Evolutionary conservation across 2,113 vertebrate species (phyloP).

Genomic region (Percopsis transmontana): DNA sequence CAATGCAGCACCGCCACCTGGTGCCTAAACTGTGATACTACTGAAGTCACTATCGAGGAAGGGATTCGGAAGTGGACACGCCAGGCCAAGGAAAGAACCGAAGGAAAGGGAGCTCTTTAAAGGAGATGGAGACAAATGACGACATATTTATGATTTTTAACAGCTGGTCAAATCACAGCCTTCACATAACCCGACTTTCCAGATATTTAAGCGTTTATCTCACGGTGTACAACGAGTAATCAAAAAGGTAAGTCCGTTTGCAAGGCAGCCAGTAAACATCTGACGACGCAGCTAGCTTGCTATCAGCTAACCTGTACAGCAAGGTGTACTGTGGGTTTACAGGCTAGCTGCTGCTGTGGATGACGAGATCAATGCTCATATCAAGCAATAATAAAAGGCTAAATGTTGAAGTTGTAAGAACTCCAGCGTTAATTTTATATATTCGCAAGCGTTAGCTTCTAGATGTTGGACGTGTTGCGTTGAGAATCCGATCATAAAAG

Average conservation of each 20-base stretch:
- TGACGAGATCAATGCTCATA: neutral
- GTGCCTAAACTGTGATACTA: neutral
- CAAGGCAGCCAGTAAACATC: slow-evolving; percentile 19
- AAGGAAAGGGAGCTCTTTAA: slow-evolving; percentile 39
- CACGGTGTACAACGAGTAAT: neutral
- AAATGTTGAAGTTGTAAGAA: neutral
- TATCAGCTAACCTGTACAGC: slow-evolving; percentile 44
- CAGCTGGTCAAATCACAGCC: neutral
- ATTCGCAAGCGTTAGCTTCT: neutral
- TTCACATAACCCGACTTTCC: neutral
- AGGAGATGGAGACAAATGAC: slow-evolving; percentile 30
- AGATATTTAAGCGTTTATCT: neutral
- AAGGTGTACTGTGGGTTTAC: slow-evolving; percentile 43
- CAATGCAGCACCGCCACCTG: slow-evolving; percentile 40
- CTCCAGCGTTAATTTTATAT: neutral
- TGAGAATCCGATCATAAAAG: slow-evolving; percentile 52
- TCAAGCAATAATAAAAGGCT: neutral
- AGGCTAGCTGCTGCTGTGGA: neutral
- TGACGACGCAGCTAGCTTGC: slow-evolving; percentile 49
- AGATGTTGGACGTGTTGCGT: neutral
- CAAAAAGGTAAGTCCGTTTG: slow-evolving; percentile 33
- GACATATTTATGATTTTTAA: slow-evolving; percentile 3
- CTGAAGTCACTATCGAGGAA: slow-evolving; percentile 38
- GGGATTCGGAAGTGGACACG: slow-evolving; percentile 57
- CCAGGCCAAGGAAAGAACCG: slow-evolving; percentile 40